Base-by-base conservation (phyloP, 2,888 invertebrate species). In the Ditula angustiorana region DNA sequence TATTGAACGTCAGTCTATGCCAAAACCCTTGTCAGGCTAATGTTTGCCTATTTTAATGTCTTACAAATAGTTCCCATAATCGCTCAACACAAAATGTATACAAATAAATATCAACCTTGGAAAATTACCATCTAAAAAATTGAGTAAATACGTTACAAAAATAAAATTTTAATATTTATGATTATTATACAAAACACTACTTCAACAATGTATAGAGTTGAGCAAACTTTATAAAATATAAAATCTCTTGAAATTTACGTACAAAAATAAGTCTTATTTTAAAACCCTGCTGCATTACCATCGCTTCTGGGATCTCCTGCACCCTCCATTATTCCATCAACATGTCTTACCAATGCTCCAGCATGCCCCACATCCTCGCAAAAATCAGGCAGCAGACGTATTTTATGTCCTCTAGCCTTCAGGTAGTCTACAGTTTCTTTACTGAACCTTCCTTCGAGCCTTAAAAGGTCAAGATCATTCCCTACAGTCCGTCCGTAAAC, bases 221-320 rank as follows among this genome's bases (percentile, higher is more conserved):
- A 0, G 2, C 3, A n/a, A 1, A 5, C 5, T 5, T 10, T 10
- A 10, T 41, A 19, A 41, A 41, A 41, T 10, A 41, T 10, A 7
- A 41, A n/a, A 19, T 19, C 2, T 1, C 7, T 8, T 5, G 2
- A 2, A 10, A 41, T 16, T 16, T 19, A 41, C 8, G 19, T 19
- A 10, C 19, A 41, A 41, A 41, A 13, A 0, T 21, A n/a, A 1
- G 19, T 33, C n/a, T 3, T 8, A 33, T 24, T 41, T 75, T 80
- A 90, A 76, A 81, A 90, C 0, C 90, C 92, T 61, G 82, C 88
- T 24, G 90, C 89, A 70, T 86, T 88, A 0, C 91, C 92, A 66
- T 89, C 76, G 62, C 89, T 82, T 50, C 92, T 80, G 8, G 81
- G 82, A 72, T 92, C 92, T 55, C 79, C 87, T 41, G 90, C 91